A percentile compares a stretch with the other conserved stretches of the same genome.
Conservation (phyloP, 2,113 vertebrate species). For the Ascaphus truei region DNA sequence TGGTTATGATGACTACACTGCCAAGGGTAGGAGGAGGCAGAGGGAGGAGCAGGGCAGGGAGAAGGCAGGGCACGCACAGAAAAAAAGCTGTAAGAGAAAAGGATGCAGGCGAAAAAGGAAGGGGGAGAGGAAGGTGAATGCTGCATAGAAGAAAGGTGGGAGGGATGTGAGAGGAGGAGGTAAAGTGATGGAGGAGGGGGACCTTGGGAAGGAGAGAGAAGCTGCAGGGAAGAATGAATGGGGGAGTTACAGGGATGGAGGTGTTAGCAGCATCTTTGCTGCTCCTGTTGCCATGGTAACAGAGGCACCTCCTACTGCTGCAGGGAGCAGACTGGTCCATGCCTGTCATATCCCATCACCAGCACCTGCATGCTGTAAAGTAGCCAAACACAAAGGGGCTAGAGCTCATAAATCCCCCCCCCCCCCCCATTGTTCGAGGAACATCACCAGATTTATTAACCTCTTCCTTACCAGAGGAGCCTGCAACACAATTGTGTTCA, state of each 20-base stretch:
- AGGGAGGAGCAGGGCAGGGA: background rate
- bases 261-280: background rate
- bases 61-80: background rate
- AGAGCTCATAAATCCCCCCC: too few species aligned
- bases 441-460: too few species aligned
- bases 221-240: background rate
- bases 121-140: background rate
- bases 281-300: slow-evolving; percentile 22
- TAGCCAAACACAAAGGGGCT: too few species aligned
- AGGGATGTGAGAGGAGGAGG: background rate
- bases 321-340: background rate
- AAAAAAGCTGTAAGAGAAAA: background rate
- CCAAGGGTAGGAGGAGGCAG: background rate
- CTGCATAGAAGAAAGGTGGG: background rate
- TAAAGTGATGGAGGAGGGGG: background rate
- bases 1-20: slow-evolving; percentile 12
- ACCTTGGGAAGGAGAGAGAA: background rate
- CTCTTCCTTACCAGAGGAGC: too few species aligned
- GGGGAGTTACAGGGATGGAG: too few species aligned
- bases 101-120: too few species aligned
- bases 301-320: background rate
- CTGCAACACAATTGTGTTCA: too few species aligned
- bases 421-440: too few species aligned
- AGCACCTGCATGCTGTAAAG: background rate
- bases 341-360: background rate